Conservation (phyloP, 1,140 invertebrate genomes). For the Calliopsis andreniformis region DNA sequence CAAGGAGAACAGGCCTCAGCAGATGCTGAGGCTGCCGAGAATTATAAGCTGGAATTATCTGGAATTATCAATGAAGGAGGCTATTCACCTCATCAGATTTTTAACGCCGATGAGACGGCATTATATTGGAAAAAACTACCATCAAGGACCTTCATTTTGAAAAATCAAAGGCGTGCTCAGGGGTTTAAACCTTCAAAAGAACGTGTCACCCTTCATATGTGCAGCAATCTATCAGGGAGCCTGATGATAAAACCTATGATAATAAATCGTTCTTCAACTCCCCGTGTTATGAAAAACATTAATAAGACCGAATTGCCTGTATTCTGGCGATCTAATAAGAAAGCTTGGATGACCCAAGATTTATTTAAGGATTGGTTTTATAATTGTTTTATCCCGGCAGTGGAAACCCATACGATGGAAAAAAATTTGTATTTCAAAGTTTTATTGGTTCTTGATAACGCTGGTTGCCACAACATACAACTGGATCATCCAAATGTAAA, state of each 20-base stretch:
- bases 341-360: slow-evolving; percentile 37
- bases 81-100: slow-evolving; percentile 64
- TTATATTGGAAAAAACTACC: slow-evolving; percentile 66
- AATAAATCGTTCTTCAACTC: slow-evolving; percentile 43
- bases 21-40: slow-evolving; percentile 67
- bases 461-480: slow-evolving; percentile 32
- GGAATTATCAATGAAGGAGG: slow-evolving; percentile 68
- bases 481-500: slow-evolving; percentile 44
- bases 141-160: slow-evolving; percentile 38
- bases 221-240: slow-evolving; percentile 42
- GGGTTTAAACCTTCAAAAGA: slow-evolving; percentile 39
- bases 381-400: slow-evolving; percentile 56
- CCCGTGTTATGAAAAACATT: slow-evolving; percentile 48
- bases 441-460: slow-evolving; percentile 55
- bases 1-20: slow-evolving; percentile 67
- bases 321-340: slow-evolving; percentile 39
- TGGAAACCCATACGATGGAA: slow-evolving; percentile 42
- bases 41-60: slow-evolving; percentile 61
- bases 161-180: slow-evolving; percentile 39
- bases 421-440: slow-evolving; percentile 53
- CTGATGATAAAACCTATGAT: slow-evolving; percentile 49
- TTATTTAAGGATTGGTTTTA: slow-evolving; percentile 37
- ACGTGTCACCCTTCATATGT: slow-evolving; percentile 29
- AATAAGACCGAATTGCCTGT: slow-evolving; percentile 35
- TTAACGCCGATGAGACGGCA: slow-evolving; percentile 64